These are phyloP conservation scores for Siniperca scherzeri DNA, from an alignment of 2,797 vertebrate genomes.

Conservation along the genomic window DNA sequence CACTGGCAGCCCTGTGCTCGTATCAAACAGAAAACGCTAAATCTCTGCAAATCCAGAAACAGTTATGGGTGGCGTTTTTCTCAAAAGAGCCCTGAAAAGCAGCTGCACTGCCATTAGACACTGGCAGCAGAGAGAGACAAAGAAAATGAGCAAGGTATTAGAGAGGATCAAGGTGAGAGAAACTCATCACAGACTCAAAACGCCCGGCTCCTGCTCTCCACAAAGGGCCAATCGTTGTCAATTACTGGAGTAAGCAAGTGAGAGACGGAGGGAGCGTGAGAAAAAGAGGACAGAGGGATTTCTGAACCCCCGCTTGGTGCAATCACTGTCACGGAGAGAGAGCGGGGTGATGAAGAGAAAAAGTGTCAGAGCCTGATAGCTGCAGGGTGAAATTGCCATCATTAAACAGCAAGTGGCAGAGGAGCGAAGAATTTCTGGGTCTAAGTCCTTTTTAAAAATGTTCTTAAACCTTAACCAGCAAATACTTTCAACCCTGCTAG, in stretches of 20 bases:
- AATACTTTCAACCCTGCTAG: neutral
- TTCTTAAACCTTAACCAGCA: neutral
- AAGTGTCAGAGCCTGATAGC: conserved; percentile 18
- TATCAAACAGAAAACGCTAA: conserved; percentile 8
- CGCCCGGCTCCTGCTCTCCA: conserved; percentile 4
- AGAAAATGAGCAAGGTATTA: conserved; percentile 50
- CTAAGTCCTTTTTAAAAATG: neutral
- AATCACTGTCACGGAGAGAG: conserved; percentile 41
- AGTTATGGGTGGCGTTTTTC: neutral
- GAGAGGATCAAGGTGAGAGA: conserved; percentile 40
- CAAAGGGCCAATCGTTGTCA: conserved; percentile 53
- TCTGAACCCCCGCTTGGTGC: conserved; percentile 17
- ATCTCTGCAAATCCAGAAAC: conserved; percentile 49
- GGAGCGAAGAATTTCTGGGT: neutral
- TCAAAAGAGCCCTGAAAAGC: neutral
- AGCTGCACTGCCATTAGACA: conserved; percentile 9
- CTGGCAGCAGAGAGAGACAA: conserved; percentile 19
- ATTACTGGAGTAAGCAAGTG: conserved; percentile 49
- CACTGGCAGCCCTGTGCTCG: neutral
- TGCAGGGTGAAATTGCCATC: conserved; percentile 32
- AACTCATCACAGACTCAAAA: conserved; percentile 36
- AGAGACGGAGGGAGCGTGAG: conserved; percentile 38
- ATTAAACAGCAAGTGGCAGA: conserved; percentile 34
- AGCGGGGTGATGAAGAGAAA: conserved; percentile 4
- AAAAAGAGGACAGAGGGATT: conserved; percentile 36